phyloP scores from a whole-genome alignment of 2,888 invertebrate species.

The Ennomos quercinarius region DNA sequence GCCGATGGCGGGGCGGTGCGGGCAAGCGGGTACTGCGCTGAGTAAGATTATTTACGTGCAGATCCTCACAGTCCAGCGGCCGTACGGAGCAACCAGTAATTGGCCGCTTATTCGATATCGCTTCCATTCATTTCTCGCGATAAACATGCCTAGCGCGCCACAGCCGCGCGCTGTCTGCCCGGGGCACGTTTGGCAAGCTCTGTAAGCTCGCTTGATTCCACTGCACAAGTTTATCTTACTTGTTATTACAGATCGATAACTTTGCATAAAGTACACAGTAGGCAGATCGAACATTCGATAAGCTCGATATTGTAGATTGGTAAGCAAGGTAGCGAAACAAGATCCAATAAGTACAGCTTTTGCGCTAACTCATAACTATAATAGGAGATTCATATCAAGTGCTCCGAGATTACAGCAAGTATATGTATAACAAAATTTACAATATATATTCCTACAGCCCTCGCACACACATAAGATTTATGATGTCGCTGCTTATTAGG shows the following conservation, averaged over 20 bases:
- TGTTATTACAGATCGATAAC: constrained; percentile 47
- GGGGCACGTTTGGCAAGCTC: constrained; percentile 54
- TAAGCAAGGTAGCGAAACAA: constrained; percentile 25
- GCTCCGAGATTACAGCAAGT: constrained; percentile 8
- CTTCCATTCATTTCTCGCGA: constrained; percentile 79
- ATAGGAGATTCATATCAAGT: constrained; percentile 10
- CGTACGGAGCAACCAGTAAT: constrained; percentile 60
- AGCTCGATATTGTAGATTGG: constrained; percentile 27
- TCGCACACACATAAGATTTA: constrained; percentile 11
- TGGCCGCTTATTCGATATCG: constrained; percentile 79
- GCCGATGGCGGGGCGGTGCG: constrained; percentile 46
- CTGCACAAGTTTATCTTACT: constrained; percentile 59
- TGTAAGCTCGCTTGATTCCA: constrained; percentile 59
- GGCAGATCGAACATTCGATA: constrained; percentile 36
- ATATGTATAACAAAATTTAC: constrained; percentile 7
- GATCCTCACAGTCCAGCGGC: constrained; percentile 67
- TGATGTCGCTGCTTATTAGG: constrained; percentile 4
- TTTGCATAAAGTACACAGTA: constrained; percentile 38
- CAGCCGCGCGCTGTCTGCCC: constrained; percentile 40
- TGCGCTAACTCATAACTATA: constrained; percentile 14
- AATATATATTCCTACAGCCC: constrained; percentile 10
- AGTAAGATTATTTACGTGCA: constrained; percentile 77
- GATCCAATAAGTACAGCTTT: constrained; percentile 13
- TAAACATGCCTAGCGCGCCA: constrained; percentile 61
- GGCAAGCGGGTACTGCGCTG: constrained; percentile 62